phyloP scores from a whole-genome alignment of 2,888 invertebrate species.

The Habrosyne pyritoides region DNA sequence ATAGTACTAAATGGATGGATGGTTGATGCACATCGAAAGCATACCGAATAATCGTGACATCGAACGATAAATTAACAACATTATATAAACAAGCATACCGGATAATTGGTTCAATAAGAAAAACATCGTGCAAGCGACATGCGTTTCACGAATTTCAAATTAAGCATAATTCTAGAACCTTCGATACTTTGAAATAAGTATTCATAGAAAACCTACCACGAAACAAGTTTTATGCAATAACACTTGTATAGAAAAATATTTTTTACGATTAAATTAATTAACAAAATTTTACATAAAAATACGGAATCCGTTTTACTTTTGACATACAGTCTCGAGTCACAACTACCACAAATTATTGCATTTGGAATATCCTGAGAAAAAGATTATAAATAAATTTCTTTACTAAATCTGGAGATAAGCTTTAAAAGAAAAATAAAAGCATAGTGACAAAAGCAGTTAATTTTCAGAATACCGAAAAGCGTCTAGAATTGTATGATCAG shows the following conservation, averaged over 20 bases:
- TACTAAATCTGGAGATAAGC: neutral
- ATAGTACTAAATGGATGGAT: conserved; percentile 45
- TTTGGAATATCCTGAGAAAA: neutral
- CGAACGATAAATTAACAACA: conserved; percentile 48
- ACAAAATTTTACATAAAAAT: no score
- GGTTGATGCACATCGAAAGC: conserved; percentile 74
- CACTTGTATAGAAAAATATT: no score
- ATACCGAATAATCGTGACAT: conserved; percentile 50
- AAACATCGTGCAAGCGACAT: conserved; percentile 74
- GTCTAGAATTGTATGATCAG: conserved; percentile 35
- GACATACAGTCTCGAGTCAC: neutral
- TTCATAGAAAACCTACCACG: neutral
- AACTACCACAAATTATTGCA: neutral
- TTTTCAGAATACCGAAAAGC: conserved; percentile 45
- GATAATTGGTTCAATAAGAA: conserved; percentile 51
- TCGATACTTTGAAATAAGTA: conserved; percentile 31
- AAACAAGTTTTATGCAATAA: no score
- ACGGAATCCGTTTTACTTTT: no score
- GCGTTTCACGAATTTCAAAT: conserved; percentile 47
- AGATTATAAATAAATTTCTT: neutral
- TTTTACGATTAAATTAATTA: no score
- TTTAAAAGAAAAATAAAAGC: conserved; percentile 14
- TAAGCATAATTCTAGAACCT: conserved; percentile 40
- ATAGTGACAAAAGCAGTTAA: conserved; percentile 11
- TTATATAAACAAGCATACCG: conserved; percentile 61